Evolutionary conservation across 2,797 vertebrate species (phyloP).

Genomic region (Microcaecilia unicolor): DNA sequence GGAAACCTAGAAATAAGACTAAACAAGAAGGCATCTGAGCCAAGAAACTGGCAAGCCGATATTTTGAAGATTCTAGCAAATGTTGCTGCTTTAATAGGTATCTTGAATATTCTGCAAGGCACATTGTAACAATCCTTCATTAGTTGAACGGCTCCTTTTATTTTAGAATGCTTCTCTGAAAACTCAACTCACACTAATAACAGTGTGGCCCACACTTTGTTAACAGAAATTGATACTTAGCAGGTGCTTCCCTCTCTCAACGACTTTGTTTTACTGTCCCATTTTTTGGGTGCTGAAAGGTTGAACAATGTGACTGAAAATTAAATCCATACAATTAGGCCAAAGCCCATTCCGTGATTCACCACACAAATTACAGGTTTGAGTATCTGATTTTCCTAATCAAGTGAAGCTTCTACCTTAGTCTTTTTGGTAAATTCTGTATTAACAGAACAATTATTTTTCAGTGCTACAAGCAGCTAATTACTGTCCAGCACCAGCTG

Average conservation of each 20-base stretch:
- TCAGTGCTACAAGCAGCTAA: not conserved
- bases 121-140: not conserved
- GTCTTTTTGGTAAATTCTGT: not conserved
- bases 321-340: not conserved
- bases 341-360: not conserved
- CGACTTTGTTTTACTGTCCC: conserved; percentile 1
- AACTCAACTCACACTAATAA: not conserved
- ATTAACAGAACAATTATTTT: not conserved
- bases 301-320: not conserved
- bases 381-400: not conserved
- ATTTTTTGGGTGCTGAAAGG: conserved; percentile 1
- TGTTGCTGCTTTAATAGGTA: not conserved
- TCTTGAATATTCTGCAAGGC: not conserved
- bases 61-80: too few species aligned
- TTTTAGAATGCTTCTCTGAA: not conserved
- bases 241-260: not conserved
- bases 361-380: conserved; percentile 4
- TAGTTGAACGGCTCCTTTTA: not conserved
- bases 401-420: not conserved
- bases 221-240: not conserved
- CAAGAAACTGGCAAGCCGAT: too few species aligned
- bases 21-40: too few species aligned
- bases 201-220: not conserved
- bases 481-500: not conserved
- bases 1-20: too few species aligned